phyloP scores from a whole-genome alignment of 2,888 invertebrate genomes.

The Chironomus riparius region DNA sequence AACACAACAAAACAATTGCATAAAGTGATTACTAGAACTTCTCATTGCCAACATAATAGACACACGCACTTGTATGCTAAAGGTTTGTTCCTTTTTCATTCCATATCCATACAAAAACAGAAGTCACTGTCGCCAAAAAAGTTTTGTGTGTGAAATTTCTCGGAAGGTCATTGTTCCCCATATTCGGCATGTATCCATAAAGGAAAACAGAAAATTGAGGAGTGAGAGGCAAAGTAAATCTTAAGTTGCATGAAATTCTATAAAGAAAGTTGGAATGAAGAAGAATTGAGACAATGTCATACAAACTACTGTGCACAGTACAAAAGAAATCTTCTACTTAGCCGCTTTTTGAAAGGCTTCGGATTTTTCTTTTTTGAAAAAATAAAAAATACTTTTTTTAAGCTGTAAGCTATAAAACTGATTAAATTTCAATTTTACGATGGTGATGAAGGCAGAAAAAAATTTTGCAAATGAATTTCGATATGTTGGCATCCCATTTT shows the following conservation, averaged over 20 bases:
- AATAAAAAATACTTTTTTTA: not conserved
- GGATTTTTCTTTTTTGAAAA: not conserved
- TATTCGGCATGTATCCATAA: not conserved
- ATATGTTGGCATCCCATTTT: not conserved
- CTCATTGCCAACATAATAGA: too few species aligned
- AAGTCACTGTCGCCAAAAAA: not conserved
- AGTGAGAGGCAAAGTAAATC: not conserved
- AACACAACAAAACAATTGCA: too few species aligned
- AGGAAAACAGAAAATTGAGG: too few species aligned
- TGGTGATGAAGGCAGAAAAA: not conserved
- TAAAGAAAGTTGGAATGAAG: not conserved
- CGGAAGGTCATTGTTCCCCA: conserved; percentile 12
- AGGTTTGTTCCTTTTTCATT: too few species aligned
- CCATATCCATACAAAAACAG: too few species aligned
- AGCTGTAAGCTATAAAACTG: not conserved
- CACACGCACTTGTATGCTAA: too few species aligned
- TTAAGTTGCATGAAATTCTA: not conserved
- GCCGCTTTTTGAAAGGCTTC: not conserved
- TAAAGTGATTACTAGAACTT: too few species aligned
- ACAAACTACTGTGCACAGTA: not conserved
- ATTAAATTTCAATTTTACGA: conserved; percentile 10
- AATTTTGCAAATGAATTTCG: not conserved
- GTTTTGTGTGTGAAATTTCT: conserved; percentile 1
- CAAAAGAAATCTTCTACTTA: not conserved
- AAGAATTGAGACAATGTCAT: not conserved